A percentile compares a stretch with the other conserved stretches of the same genome.
phyloP scores from a whole-genome alignment of 1,140 invertebrate species.

The Euura lappo region DNA sequence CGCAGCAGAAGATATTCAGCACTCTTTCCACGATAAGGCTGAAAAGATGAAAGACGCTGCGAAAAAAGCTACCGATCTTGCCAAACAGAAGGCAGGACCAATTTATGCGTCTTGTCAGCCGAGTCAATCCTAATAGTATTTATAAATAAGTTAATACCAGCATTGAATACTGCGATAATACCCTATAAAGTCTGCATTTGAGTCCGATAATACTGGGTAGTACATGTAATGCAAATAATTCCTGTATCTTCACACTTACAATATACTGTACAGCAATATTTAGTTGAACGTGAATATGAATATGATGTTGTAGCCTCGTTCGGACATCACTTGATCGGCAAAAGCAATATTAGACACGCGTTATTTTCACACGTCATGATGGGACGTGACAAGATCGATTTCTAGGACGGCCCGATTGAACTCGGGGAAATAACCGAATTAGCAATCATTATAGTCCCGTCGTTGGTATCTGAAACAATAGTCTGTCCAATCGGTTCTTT shows the following conservation, averaged over 20 bases:
- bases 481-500: too few relatives aligned
- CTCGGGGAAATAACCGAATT: too few relatives aligned
- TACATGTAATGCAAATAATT: neutral
- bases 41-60: constrained; percentile 76
- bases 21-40: constrained; percentile 60
- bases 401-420: too few relatives aligned
- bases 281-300: neutral
- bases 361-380: too few relatives aligned
- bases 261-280: neutral
- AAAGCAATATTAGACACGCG: too few relatives aligned
- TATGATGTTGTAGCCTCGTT: neutral
- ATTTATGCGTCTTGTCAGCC: constrained; percentile 65
- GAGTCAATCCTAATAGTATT: constrained; percentile 56
- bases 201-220: neutral
- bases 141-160: neutral
- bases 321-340: neutral
- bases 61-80: constrained; percentile 77
- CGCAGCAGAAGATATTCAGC: constrained; percentile 52
- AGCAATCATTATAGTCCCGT: too few relatives aligned
- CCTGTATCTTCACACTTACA: neutral
- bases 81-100: constrained; percentile 72
- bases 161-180: too few relatives aligned
- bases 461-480: too few relatives aligned
- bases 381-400: too few relatives aligned
- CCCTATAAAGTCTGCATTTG: too few relatives aligned